Percentiles rank a stretch among this genome's conserved stretches.
Evolutionary conservation across 2,888 invertebrate species (phyloP).

Genomic region (Drosophila monieri): DNA sequence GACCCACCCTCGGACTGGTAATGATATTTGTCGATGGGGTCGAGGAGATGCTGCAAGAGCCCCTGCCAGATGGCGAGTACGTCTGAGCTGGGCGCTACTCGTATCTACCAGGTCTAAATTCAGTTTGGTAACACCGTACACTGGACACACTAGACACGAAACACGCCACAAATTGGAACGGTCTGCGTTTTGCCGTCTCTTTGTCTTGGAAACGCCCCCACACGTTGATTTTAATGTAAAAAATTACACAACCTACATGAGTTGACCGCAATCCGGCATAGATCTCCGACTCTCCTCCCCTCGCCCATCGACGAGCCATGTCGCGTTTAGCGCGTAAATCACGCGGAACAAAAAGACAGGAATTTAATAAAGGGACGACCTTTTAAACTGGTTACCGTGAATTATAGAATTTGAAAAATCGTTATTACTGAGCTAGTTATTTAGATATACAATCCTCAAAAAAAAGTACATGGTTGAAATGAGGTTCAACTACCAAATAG

Average conservation of each 20-base stretch:
- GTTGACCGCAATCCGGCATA: not conserved
- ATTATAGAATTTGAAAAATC: no score
- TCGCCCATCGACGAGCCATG: not conserved
- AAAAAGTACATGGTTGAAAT: no score
- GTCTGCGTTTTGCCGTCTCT: not conserved
- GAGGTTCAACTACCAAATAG: not conserved
- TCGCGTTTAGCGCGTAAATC: not conserved
- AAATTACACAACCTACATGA: constrained; percentile 15
- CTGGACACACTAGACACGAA: not conserved
- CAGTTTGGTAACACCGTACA: not conserved
- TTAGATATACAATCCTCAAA: no score
- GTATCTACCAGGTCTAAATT: constrained; percentile 28
- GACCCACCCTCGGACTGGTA: constrained; percentile 50
- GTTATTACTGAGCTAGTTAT: no score
- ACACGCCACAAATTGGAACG: not conserved
- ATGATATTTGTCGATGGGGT: constrained; percentile 62
- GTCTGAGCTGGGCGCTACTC: constrained; percentile 3
- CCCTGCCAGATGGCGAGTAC: constrained; percentile 3
- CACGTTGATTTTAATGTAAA: constrained; percentile 10
- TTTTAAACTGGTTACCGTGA: not conserved
- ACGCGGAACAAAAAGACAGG: not conserved
- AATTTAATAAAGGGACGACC: not conserved
- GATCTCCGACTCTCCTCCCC: not conserved
- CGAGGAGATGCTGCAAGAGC: constrained; percentile 36
- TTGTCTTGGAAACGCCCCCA: not conserved